Percentiles rank a stretch among this genome's conserved stretches.
Evolutionary conservation across 2,888 invertebrate species (phyloP).

Genomic region (Orchesella flavescens): DNA sequence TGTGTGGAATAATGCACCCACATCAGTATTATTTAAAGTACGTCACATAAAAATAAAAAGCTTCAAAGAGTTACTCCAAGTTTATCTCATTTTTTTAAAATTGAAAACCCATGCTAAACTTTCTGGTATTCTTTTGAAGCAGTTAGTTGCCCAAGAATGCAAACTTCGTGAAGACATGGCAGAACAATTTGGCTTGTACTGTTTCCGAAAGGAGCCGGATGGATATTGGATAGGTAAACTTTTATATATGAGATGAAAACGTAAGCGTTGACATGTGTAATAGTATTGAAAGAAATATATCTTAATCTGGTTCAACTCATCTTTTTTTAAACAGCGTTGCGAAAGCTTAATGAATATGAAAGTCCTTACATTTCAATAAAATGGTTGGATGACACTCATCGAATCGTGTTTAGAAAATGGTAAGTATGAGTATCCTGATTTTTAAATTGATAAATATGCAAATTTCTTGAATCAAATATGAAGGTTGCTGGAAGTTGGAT

Average conservation of each 20-base stretch:
- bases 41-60: not conserved
- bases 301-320: not conserved
- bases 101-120: not conserved
- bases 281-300: not conserved
- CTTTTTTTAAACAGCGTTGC: slow-evolving; percentile 78
- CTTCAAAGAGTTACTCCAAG: not conserved
- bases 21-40: slow-evolving; percentile 85
- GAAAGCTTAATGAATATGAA: slow-evolving; percentile 96
- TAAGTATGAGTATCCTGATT: slow-evolving; percentile 73
- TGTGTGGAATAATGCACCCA: slow-evolving; percentile 87
- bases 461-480: no score
- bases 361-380: slow-evolving; percentile 95
- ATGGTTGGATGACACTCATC: slow-evolving; percentile 82
- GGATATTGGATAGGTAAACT: slow-evolving; percentile 80
- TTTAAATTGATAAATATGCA: no score
- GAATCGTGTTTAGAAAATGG: slow-evolving; percentile 91
- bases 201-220: slow-evolving; percentile 85
- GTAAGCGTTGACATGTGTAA: not conserved
- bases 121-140: slow-evolving; percentile 73
- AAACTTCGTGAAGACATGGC: slow-evolving; percentile 86
- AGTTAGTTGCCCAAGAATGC: slow-evolving; percentile 87
- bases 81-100: slow-evolving; percentile 13
- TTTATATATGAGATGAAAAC: slow-evolving; percentile 71
- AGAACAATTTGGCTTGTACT: slow-evolving; percentile 91
- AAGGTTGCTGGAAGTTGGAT: no score